Base-by-base conservation (phyloP, 2,888 invertebrate genomes). In the Gisinianus flammeolus region DNA sequence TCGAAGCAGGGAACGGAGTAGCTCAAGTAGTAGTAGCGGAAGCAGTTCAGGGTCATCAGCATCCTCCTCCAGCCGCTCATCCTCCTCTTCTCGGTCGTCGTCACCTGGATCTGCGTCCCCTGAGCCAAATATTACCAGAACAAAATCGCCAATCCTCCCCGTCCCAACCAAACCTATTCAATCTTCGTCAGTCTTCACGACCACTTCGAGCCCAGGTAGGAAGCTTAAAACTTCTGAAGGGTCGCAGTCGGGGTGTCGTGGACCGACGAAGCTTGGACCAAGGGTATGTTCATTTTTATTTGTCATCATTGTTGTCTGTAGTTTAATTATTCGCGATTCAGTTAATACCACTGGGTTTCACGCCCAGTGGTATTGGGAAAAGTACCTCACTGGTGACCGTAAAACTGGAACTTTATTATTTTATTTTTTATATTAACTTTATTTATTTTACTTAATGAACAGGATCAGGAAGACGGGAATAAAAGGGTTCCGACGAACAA, bases 151-250 rank as follows among this genome's bases (percentile, higher is more conserved):
- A 31, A 4, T 28, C 19, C 73, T 16, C 6, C 10, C 19, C 56
- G 4, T n/a, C 56, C 22, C 22, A 5, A n/a, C 62, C 62, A 35
- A n/a, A 33, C 62, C 44, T 56, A 31, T 28, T 77, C 76, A 71
- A 70, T 68, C 75, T 72, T 30, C 80, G 62, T 35, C 76, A 52
- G 75, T 72, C 62, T 72, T 68, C 66, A 68, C 81, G 75, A 79
- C 73, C 79, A 69, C 58, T 58, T 54, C 79, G 90, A 90, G 91
- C 90, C 91, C 91, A 87, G 92, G 92, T 88, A 92, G 92, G 92
- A 92, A 92, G 92, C 92, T 92, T 91, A 92, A 92, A 92, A 92
- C 92, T 92, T 92, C 92, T 91, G 92, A 92, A 90, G 91, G 91
- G 90, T 90, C 90, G 90, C 91, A 90, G 89, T 88, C 89, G 91